Evolutionary conservation across 2,797 vertebrate genomes (phyloP), one percentile per base, ranked within the genome.

Genomic region (Micrastur ruficollis): DNA sequence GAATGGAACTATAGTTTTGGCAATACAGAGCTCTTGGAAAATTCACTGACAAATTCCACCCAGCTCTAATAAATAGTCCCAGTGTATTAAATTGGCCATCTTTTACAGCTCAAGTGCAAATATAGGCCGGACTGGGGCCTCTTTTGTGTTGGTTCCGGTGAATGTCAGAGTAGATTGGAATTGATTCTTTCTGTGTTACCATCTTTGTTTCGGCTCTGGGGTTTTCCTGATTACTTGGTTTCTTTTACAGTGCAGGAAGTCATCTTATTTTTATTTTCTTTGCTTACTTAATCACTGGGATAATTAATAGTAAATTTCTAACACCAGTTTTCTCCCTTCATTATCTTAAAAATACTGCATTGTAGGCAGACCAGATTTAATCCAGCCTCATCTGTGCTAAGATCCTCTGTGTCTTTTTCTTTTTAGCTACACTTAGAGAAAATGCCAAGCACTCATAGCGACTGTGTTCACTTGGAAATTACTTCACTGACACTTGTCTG

Each of bases 401-500:
- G 46, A 27, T 90, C 52, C 27, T 42, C n/a, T 53, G 22, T 34
- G 27, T 86, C 75, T 95, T 90, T 93, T 95, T 59, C 61, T 87
- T 97, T 97, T 94, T 55, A 86, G 68, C 63, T 91, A 76, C 47
- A 70, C 21, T 42, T 84, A 70, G 86, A 44, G 86, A 87, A 97
- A 90, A 55, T 44, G 23, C 76, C 85, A 93, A 93, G 32, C 31
- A 80, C 42, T 46, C 38, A 76, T 70, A 81, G 78, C 62, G 36
- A 31, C 42, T 29, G 15, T 73, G 49, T 78, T 95, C 73, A 68
- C 76, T 76, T 83, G 84, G 81, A 91, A 96, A 87, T 93, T 91
- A 91, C 95, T 95, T 88, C 80, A 67, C 86, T 93, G 68, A 42
- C 53, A 94, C 72, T 95, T 86, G 34, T 91, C 93, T 90, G 85